Percentiles rank a stretch among this genome's conserved stretches.
phyloP scores from a whole-genome alignment of 2,113 vertebrate genomes.

The Myanophis thanlyinensis region DNA sequence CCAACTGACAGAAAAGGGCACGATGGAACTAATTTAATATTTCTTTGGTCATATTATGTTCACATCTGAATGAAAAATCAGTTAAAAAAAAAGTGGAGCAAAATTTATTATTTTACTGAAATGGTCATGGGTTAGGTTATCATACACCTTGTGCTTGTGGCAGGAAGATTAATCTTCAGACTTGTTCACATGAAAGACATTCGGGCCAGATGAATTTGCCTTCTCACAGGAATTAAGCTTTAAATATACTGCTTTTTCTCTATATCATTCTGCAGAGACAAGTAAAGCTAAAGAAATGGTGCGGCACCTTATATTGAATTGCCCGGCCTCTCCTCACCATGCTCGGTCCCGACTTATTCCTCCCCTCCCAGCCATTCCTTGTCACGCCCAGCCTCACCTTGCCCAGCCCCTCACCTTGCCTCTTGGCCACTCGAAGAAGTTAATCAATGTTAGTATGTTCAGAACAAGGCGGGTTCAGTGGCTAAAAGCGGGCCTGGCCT shows the following conservation, averaged over 20 bases:
- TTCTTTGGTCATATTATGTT: conserved; percentile 59
- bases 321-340: no score
- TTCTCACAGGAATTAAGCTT: conserved; percentile 26
- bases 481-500: no score
- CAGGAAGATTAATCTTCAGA: conserved; percentile 62
- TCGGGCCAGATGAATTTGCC: conserved; percentile 21
- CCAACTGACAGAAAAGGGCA: conserved; percentile 62
- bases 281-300: conserved; percentile 14
- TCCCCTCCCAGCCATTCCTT: no score
- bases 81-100: conserved; percentile 67
- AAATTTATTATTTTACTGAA: conserved; percentile 63
- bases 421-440: no score
- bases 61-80: conserved; percentile 68
- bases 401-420: no score
- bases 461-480: no score
- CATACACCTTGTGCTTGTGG: conserved; percentile 38
- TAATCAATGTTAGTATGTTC: no score
- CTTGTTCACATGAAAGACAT: conserved; percentile 39
- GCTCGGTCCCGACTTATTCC: no score
- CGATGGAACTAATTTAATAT: conserved; percentile 58
- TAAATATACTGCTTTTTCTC: conserved; percentile 29
- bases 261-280: conserved; percentile 32
- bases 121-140: conserved; percentile 68
- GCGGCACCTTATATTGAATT: conserved; percentile 4
- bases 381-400: no score